phyloP scores from a whole-genome alignment of 2,888 invertebrate species.

The Mechanitis mazaeus region DNA sequence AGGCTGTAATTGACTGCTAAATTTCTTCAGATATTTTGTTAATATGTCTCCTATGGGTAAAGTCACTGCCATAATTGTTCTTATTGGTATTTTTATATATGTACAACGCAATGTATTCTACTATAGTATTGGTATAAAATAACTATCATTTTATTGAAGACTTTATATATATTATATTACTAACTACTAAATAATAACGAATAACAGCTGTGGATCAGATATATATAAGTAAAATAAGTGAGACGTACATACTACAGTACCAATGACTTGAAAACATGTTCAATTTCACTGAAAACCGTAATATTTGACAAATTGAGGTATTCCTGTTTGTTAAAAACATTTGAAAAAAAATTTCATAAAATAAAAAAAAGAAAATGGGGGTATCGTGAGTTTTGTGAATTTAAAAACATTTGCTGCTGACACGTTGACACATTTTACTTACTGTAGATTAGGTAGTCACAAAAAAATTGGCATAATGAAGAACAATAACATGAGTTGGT shows the following conservation, averaged over 20 bases:
- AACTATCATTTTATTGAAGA: no score
- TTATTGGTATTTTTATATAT: background rate
- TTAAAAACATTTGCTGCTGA: slow-evolving; percentile 29
- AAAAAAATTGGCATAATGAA: background rate
- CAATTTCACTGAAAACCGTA: background rate
- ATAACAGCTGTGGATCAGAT: no score
- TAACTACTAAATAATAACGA: no score
- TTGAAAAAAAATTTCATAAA: slow-evolving; percentile 14
- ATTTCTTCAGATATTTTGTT: background rate
- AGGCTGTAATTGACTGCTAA: background rate
- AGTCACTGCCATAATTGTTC: background rate
- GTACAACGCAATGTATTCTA: background rate
- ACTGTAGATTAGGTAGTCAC: slow-evolving; percentile 12
- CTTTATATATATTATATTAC: no score
- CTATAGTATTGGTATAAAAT: background rate
- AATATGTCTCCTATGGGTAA: background rate
- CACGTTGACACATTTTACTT: slow-evolving; percentile 18
- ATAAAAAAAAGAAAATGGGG: slow-evolving; percentile 17
- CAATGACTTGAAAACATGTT: background rate
- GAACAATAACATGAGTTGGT: no score
- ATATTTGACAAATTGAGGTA: background rate
- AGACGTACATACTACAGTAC: no score
- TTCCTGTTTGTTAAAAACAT: slow-evolving; percentile 15
- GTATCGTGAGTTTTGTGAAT: slow-evolving; percentile 21
- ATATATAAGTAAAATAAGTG: no score